A percentile compares a stretch with the other conserved stretches of the same genome.
Evolutionary conservation across 2,113 vertebrate species (phyloP).

Genomic region (Larimichthys polyactis): DNA sequence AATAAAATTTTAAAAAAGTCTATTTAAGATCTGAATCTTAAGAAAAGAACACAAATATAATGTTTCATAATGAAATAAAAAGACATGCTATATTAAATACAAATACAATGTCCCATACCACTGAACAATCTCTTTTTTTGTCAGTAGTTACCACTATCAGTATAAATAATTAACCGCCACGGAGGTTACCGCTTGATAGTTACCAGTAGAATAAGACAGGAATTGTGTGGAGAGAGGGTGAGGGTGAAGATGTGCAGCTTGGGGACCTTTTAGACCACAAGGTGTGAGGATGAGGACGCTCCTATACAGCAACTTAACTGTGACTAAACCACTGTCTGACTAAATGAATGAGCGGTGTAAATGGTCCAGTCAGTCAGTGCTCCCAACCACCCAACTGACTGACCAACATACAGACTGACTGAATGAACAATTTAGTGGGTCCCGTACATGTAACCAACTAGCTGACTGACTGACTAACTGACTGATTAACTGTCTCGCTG

Average conservation of each 20-base stretch:
- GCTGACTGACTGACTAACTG: slow-evolving; percentile 22
- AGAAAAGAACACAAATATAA: too few relatives aligned
- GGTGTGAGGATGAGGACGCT: not conserved
- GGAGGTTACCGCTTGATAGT: not conserved
- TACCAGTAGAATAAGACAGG: not conserved
- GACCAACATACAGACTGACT: slow-evolving; percentile 21
- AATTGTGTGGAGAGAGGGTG: not conserved
- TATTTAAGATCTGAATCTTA: not conserved
- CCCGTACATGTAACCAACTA: slow-evolving; percentile 6
- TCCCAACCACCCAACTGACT: not conserved
- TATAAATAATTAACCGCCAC: too few relatives aligned
- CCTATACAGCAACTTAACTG: not conserved
- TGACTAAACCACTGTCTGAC: not conserved
- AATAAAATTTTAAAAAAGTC: not conserved
- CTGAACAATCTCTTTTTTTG: too few relatives aligned
- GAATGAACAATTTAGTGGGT: not conserved
- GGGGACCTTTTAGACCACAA: too few relatives aligned
- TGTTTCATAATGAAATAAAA: too few relatives aligned
- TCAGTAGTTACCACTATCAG: not conserved
- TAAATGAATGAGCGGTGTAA: not conserved
- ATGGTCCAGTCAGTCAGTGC: not conserved
- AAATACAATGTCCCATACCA: not conserved
- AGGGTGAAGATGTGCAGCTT: not conserved
- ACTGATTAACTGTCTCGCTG: slow-evolving; percentile 59
- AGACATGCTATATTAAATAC: not conserved